These are phyloP conservation scores for Eilema depressum DNA, from an alignment of 2,888 invertebrate genomes.

Conservation along the genomic window DNA sequence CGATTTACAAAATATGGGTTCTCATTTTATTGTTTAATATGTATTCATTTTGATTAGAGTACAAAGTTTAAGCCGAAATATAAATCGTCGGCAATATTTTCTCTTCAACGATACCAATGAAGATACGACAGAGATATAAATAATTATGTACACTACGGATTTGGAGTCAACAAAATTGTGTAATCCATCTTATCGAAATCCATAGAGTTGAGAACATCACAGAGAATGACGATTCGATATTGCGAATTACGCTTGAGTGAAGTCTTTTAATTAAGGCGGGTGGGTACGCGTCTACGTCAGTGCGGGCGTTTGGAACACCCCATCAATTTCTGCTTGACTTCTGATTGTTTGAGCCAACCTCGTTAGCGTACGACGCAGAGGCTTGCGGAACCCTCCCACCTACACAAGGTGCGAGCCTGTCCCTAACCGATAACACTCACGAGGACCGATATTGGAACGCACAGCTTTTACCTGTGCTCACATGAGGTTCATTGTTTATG, in stretches of 20 bases:
- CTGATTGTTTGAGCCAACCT: slow-evolving; percentile 77
- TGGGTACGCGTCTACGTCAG: slow-evolving; percentile 58
- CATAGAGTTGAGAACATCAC: slow-evolving; percentile 63
- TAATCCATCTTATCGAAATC: slow-evolving; percentile 57
- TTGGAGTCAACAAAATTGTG: slow-evolving; percentile 47
- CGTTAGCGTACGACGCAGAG: slow-evolving; percentile 61
- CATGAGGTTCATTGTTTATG: slow-evolving; percentile 44
- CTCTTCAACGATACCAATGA: slow-evolving; percentile 26
- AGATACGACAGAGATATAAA: slow-evolving; percentile 27
- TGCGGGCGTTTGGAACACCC: slow-evolving; percentile 64
- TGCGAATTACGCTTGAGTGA: slow-evolving; percentile 80
- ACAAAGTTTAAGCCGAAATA: slow-evolving; percentile 14
- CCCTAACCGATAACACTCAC: slow-evolving; percentile 45
- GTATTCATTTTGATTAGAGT: slow-evolving; percentile 7
- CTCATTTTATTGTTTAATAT: slow-evolving; percentile 2
- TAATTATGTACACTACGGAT: slow-evolving; percentile 42
- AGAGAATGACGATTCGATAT: slow-evolving; percentile 75
- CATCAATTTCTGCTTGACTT: slow-evolving; percentile 79
- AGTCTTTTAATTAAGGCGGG: slow-evolving; percentile 83
- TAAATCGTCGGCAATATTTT: slow-evolving; percentile 15
- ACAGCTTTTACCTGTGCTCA: slow-evolving; percentile 30
- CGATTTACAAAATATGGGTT: slow-evolving; percentile 18
- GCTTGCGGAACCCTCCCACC: slow-evolving; percentile 29
- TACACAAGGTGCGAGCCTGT: slow-evolving; percentile 38
- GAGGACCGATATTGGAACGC: slow-evolving; percentile 36